Evolutionary conservation across 2,888 invertebrate genomes (phyloP), one percentile per base, ranked within the genome.

Genomic region (Eubasilissa splendida): DNA sequence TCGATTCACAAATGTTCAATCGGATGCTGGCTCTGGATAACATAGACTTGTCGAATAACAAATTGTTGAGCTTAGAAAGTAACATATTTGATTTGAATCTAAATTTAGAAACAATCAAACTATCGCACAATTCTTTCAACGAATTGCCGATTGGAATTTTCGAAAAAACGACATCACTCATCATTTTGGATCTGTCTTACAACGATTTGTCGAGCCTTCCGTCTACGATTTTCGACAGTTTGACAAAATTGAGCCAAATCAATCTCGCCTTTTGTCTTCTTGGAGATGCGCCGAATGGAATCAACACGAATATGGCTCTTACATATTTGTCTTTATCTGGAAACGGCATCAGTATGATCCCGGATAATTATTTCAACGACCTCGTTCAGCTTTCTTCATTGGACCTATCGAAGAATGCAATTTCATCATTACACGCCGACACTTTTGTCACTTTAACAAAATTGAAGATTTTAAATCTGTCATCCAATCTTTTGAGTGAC

Each of bases 1-100:
- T 83, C 10, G 70, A 68, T 2, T 31, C 77, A 52, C 78, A 77
- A 54, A 52, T 80, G 9, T 82, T 82, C 22, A 71, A 76, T 50
- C 74, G 71, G 52, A 71, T 82, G 80, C 71, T 77, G 4, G 59
- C 59, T 3, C 42, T 82, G 42, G 56, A 56, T 42, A 70, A 14
- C 8, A 63, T 83, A 8, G 83, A 83, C 70, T 54, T 83, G 54
- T 78, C 81, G 0, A 52, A 76, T 42, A 83, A 83, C 53, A 53
- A 80, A 22, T 22, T 83, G 11, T 60, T n/a, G 4, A 14, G 54
- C 7, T 22, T 83, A 2, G 53, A 33, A 11, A 52, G 76, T 1
- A 80, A 79, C n/a, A 56, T 80, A 1, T 75, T 83, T 4, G 81
- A 81, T 59, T 42, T 77, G 0, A 54, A 76, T 14, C 53, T 10